phyloP scores from a whole-genome alignment of 2,797 vertebrate genomes.

The Danio jaintianensis region DNA sequence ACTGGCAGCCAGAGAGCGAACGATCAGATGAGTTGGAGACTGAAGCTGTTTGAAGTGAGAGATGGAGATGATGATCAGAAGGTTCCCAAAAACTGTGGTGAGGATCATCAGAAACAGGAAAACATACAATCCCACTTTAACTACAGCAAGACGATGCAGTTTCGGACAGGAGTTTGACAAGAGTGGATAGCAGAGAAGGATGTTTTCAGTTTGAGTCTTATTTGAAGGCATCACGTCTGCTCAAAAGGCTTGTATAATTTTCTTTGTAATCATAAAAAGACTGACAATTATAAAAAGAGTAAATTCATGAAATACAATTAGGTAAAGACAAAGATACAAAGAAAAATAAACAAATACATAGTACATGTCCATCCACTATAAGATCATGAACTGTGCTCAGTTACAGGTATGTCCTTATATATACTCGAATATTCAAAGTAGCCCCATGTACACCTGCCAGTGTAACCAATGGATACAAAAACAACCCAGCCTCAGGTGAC shows the following conservation, averaged over 20 bases:
- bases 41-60: constrained; percentile 56
- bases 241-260: background rate
- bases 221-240: constrained; percentile 13
- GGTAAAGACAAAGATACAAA: background rate
- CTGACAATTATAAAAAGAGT: background rate
- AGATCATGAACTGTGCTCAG: background rate
- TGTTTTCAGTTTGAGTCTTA: constrained; percentile 3
- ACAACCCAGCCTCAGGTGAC: background rate
- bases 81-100: constrained; percentile 60
- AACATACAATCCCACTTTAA: constrained; percentile 39
- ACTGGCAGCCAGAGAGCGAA: constrained; percentile 57
- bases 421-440: background rate
- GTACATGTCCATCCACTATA: background rate
- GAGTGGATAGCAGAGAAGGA: constrained; percentile 51
- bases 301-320: background rate
- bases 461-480: background rate
- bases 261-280: background rate
- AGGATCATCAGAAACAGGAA: constrained; percentile 48
- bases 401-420: background rate
- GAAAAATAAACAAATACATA: background rate
- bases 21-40: constrained; percentile 54
- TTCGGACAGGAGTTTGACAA: constrained; percentile 29
- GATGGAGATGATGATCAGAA: constrained; percentile 60
- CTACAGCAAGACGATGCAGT: background rate
- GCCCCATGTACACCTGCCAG: background rate